Base-by-base conservation (phyloP, 1,140 invertebrate genomes). In the Micrasema longulum region DNA sequence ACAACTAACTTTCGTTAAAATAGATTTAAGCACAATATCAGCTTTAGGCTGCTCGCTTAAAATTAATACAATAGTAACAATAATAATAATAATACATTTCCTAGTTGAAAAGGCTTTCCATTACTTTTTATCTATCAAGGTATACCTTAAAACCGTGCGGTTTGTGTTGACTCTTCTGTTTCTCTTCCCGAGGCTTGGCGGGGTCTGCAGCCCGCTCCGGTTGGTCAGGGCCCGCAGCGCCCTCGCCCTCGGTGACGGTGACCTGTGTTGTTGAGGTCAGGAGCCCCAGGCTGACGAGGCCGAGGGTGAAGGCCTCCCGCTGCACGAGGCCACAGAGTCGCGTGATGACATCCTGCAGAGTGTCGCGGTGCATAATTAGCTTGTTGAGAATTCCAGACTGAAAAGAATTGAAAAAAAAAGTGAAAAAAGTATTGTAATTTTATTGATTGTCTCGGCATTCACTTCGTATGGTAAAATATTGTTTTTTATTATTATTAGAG, bases 301-400 rank as follows among this genome's bases (percentile, higher is more conserved):
- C 85, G 71, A 84, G 80, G 22, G 83, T 86, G 76, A 90, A 89
- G 68, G 86, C 81, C 55, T 89, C 87, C 48, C 87, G 81, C 74
- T 88, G 85, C 1, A 89, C 86, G 18, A 89, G 78, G 38, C 87
- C 83, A 73, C 85, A 84, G 4, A 88, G 65, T 55, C 81, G 79
- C 3, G 73, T 45, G 18, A 81, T 72, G 1, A 81, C 76, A 22
- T 80, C 75, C 69, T 83, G 80, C 11, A 84, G 72, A 7, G 79
- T 80, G 14, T 80, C 76, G 14, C 79, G 78, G 74, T 88, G 84
- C 18, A 80, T 74, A 20, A 83, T 77, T 38, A 88, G 77, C 74
- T 86, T 84, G 57, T 83, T 79, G 23, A 88, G 76, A 22, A 84
- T 79, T 77, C 85, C 85, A 18, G 84, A 82, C 86, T 88, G 70